Evolutionary conservation across 2,797 vertebrate species (phyloP), one percentile per base, ranked within the genome.

Genomic region (Echiichthys vipera): DNA sequence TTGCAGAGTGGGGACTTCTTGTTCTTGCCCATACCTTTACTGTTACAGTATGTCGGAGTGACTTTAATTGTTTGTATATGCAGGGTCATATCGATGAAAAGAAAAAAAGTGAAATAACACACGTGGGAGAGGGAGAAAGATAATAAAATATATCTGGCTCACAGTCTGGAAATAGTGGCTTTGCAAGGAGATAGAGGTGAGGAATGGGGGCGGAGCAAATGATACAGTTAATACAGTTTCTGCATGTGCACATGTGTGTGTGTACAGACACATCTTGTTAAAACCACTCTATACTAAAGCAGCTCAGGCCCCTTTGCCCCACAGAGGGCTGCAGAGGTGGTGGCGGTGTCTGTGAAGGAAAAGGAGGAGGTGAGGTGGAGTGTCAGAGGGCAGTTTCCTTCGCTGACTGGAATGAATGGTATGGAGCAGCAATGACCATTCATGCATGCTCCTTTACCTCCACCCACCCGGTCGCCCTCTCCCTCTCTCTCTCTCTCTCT

Each of bases 341-440:
- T 78, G 77, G 55, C 69, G 77, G 80, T 65, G 69, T 68, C 65
- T 65, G 70, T 40, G 68, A 39, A 83, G 78, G 76, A 49, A 63
- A 67, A 72, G 65, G 64, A 81, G 80, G 79, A 71, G 76, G 78
- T 40, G 80, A 83, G 71, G 61, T 53, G 71, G 65, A 69, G 70
- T 49, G 17, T 68, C 70, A 36, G 70, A 84, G 68, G 75, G 84
- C 74, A 87, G 83, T 71, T 91, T 86, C 85, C 83, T 88, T 77
- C 49, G 59, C 81, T 73, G 74, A 72, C 67, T 89, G 92, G 92
- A 94, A 95, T 94, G 93, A 95, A 94, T 93, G 94, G 93, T 93
- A 94, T 94, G 93, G 90, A 86, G 86, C 86, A 85, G 83, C 47
- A 84, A 81, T 92, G 90, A 90, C 89, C 93, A 94, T 85, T 93